These are phyloP conservation scores for Epinotia demarniana DNA, from an alignment of 2,888 invertebrate genomes.

Conservation along the genomic window DNA sequence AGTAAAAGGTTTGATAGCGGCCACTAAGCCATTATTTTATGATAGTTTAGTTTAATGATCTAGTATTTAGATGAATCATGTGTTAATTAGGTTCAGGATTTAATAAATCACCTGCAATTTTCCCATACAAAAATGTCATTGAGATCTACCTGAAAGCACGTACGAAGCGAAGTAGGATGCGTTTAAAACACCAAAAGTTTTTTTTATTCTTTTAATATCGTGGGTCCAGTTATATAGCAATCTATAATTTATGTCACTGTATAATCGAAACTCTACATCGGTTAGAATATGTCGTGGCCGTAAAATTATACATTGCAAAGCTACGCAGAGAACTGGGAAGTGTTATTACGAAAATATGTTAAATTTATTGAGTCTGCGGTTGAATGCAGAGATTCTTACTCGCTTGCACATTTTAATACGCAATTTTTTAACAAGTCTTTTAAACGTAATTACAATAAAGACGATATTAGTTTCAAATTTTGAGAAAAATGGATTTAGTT, in stretches of 20 bases:
- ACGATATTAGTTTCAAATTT: too few relatives aligned
- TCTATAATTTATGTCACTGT: background rate
- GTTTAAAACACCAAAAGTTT: too few relatives aligned
- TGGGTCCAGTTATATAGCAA: too few relatives aligned
- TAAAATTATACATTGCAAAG: conserved; percentile 40
- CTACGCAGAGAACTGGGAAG: conserved; percentile 24
- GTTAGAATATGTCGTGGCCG: conserved; percentile 12
- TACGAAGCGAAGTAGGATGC: too few relatives aligned
- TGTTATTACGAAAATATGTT: conserved; percentile 42
- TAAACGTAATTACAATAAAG: too few relatives aligned
- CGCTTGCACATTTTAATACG: conserved; percentile 16
- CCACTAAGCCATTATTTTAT: background rate
- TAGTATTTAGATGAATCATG: background rate
- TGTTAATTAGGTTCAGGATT: background rate
- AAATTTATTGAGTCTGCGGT: conserved; percentile 35
- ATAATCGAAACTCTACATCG: background rate
- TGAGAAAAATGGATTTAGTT: too few relatives aligned
- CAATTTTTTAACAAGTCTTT: background rate
- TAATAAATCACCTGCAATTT: too few relatives aligned
- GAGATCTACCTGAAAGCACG: too few relatives aligned
- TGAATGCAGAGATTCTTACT: conserved; percentile 24
- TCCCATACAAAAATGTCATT: too few relatives aligned
- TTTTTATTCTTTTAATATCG: too few relatives aligned
- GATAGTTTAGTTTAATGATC: background rate
- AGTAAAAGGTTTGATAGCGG: background rate